Evolutionary conservation across 2,888 invertebrate species (phyloP).

Genomic region (Alcis repandata): DNA sequence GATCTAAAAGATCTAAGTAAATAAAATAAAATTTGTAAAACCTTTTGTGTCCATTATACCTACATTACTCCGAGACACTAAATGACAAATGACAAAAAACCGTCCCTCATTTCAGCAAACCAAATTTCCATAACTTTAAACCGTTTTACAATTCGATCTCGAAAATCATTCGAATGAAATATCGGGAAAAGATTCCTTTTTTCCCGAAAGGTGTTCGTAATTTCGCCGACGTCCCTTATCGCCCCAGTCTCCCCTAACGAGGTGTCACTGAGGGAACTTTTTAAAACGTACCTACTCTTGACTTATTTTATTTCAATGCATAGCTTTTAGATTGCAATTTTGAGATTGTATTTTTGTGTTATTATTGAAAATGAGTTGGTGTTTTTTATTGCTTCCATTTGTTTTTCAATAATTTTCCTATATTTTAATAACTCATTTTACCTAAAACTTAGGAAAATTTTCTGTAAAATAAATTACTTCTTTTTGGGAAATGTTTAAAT

Average conservation of each 20-base stretch:
- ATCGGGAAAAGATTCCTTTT: conserved; percentile 41
- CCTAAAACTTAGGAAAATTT: too few species aligned
- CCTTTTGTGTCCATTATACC: too few species aligned
- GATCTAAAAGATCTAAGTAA: background rate
- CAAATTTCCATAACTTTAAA: conserved; percentile 22
- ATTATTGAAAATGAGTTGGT: background rate
- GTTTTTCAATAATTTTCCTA: too few species aligned
- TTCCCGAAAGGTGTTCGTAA: conserved; percentile 46
- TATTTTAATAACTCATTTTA: too few species aligned
- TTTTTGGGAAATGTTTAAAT: too few species aligned
- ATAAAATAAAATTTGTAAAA: background rate
- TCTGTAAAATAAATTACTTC: too few species aligned
- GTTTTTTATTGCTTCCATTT: background rate
- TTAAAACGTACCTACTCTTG: conserved; percentile 43
- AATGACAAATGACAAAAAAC: background rate
- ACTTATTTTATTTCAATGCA: conserved; percentile 48
- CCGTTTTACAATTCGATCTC: conserved; percentile 25
- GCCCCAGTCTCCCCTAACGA: conserved; percentile 52
- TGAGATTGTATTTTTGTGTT: conserved; percentile 17
- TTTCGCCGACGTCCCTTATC: conserved; percentile 50
- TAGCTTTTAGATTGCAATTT: conserved; percentile 30
- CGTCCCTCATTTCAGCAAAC: conserved; percentile 3
- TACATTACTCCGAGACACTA: background rate
- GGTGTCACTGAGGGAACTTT: conserved; percentile 46
- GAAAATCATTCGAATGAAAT: conserved; percentile 39